phyloP scores from a whole-genome alignment of 2,888 invertebrate species.

The Flabesymbios commensalis region DNA sequence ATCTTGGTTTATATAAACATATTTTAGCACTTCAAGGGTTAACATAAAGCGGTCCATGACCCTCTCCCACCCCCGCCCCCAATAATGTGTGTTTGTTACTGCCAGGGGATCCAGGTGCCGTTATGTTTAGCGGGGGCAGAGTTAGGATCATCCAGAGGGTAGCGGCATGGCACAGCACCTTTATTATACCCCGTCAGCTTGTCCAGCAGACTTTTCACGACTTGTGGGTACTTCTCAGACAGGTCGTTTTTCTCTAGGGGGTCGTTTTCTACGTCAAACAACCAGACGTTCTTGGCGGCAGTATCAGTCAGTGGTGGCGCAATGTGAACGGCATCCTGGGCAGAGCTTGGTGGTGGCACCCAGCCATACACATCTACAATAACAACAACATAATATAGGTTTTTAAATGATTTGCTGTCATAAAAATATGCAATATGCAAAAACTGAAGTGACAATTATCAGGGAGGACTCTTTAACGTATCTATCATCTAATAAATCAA shows the following conservation, averaged over 20 bases:
- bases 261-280: constrained; percentile 52
- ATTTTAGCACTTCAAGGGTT: too few relatives aligned
- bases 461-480: too few relatives aligned
- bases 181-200: constrained; percentile 42
- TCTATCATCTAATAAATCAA: too few relatives aligned
- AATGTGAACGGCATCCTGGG: too few relatives aligned
- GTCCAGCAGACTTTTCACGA: constrained; percentile 42
- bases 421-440: too few relatives aligned
- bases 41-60: too few relatives aligned
- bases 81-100: too few relatives aligned
- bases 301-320: constrained; percentile 16
- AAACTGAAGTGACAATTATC: too few relatives aligned
- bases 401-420: too few relatives aligned
- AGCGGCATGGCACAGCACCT: constrained; percentile 52
- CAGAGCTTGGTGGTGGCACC: constrained; percentile 40
- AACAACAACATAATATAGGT: too few relatives aligned
- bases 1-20: too few relatives aligned
- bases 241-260: constrained; percentile 50
- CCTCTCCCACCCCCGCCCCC: too few relatives aligned
- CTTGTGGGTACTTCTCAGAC: constrained; percentile 37
- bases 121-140: constrained; percentile 47
- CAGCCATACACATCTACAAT: constrained; percentile 41
- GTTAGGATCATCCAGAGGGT: constrained; percentile 43
- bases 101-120: constrained; percentile 58
- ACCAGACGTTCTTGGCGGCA: constrained; percentile 48